Evolutionary conservation across 2,113 vertebrate species (phyloP).

Genomic region (Channa argus): DNA sequence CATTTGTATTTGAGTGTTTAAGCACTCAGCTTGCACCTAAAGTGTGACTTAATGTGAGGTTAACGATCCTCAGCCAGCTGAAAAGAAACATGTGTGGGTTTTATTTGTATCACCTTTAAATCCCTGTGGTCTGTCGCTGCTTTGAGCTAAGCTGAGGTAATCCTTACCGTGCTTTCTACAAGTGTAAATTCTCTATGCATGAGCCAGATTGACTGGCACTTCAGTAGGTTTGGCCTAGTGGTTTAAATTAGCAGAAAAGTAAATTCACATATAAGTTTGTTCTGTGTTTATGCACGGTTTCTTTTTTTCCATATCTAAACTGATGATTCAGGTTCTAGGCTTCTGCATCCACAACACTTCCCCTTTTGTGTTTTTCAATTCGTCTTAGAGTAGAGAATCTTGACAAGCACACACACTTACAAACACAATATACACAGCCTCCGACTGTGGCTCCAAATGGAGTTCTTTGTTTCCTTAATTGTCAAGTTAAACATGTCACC

Average conservation of each 20-base stretch:
- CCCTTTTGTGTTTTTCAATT: constrained; percentile 44
- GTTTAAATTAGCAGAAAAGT: constrained; percentile 63
- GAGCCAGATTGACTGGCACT: constrained; percentile 46
- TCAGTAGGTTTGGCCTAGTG: constrained; percentile 14
- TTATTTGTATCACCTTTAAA: constrained; percentile 70
- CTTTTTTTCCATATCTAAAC: constrained; percentile 51
- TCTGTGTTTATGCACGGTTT: constrained; percentile 8
- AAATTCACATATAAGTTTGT: constrained; percentile 27
- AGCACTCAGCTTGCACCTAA: constrained; percentile 23
- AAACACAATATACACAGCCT: constrained; percentile 36
- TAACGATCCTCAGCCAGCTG: constrained; percentile 38
- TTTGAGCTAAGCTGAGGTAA: constrained; percentile 73
- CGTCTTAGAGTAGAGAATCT: neutral
- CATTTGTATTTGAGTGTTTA: constrained; percentile 7
- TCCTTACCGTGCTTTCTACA: constrained; percentile 31
- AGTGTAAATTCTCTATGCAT: constrained; percentile 50
- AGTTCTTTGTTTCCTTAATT: constrained; percentile 77
- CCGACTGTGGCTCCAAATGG: constrained; percentile 61
- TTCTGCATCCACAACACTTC: constrained; percentile 40
- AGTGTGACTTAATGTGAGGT: constrained; percentile 55
- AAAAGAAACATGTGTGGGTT: constrained; percentile 36
- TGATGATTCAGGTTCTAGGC: constrained; percentile 34
- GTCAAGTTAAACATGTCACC: constrained; percentile 75
- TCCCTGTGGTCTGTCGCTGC: constrained; percentile 56
- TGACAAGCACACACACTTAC: constrained; percentile 31